Evolutionary conservation across 2,113 vertebrate species (phyloP), one percentile per base, ranked within the genome.

Genomic region (Coryphaenoides rupestris): DNA sequence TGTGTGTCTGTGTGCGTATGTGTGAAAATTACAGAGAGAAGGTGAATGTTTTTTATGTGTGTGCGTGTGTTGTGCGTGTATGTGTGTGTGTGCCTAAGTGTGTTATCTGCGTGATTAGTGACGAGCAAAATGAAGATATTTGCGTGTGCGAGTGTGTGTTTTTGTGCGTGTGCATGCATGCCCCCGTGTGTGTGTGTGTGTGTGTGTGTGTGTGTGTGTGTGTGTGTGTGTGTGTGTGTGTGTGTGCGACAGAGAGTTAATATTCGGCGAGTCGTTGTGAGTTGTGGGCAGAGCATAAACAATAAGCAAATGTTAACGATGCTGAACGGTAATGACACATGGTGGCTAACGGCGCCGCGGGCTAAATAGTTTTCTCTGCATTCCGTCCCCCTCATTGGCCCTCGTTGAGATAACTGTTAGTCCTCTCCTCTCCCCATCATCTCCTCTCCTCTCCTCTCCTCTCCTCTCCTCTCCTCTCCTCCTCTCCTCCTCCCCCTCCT

Each of bases 231-330:
- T 23, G 58, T 21, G 24, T 57, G 56, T 19, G 28, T 56, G 19
- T 66, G 21, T 69, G 55, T 57, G 26, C 60, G 21, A 53, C 21
- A 61, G 60, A 73, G 50, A 63, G 24, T 63, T 28, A 63, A 58
- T 58, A 60, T 26, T 40, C 50, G 63, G 47, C 65, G 61, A 67
- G 50, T 63, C 55, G 69, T 61, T n/a, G n/a, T n/a, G n/a, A n/a
- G 55, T 23, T 65, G 65, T 72, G 76, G 62, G 65, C 40, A 68
- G 21, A 74, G 55, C 63, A 80, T 82, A 78, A 86, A 81, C 74
- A 78, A 69, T 79, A 81, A 82, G 79, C 72, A 83, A 82, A 86
- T 79, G 78, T 79, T 81, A 78, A 83, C 50, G 69, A 83, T 7
- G 12, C 47, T 17, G 56, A 69, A 45, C 60, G 46, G 5, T 80